phyloP scores from a whole-genome alignment of 2,888 invertebrate genomes.

The Drepanosiphum platanoidis region DNA sequence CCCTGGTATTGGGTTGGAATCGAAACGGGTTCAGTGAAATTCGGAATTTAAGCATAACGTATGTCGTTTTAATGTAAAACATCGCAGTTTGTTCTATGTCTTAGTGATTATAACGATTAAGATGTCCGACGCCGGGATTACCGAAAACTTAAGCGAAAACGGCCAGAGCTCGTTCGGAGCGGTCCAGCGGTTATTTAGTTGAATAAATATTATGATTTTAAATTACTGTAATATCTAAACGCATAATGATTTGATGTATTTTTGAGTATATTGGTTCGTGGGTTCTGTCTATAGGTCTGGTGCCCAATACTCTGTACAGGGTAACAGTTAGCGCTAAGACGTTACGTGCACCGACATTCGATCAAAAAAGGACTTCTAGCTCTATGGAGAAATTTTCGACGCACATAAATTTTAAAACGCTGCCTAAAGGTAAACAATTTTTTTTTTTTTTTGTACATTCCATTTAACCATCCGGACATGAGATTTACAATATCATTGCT shows the following conservation, averaged over 20 bases:
- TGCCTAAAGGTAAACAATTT: slow-evolving; percentile 80
- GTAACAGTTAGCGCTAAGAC: slow-evolving; percentile 96
- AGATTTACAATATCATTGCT: slow-evolving; percentile 36
- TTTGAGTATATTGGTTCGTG: slow-evolving; percentile 50
- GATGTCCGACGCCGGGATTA: not conserved
- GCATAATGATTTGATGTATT: slow-evolving; percentile 20
- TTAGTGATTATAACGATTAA: not conserved
- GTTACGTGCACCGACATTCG: slow-evolving; percentile 75
- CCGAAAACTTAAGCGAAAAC: not conserved
- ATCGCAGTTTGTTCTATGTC: too few species aligned
- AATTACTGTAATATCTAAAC: not conserved
- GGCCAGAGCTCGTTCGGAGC: not conserved
- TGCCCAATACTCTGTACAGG: slow-evolving; percentile 95
- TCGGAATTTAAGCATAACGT: not conserved
- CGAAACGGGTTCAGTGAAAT: not conserved
- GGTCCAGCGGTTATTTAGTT: not conserved
- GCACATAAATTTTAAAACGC: slow-evolving; percentile 94
- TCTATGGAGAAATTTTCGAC: slow-evolving; percentile 77
- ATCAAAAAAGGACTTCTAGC: slow-evolving; percentile 69
- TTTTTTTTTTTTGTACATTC: slow-evolving; percentile 26
- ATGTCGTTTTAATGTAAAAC: too few species aligned
- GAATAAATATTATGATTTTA: not conserved
- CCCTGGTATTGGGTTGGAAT: not conserved
- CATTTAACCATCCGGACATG: slow-evolving; percentile 26
- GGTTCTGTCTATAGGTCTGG: slow-evolving; percentile 73